phyloP scores from a whole-genome alignment of 2,113 vertebrate species.

The Etia nguti region DNA sequence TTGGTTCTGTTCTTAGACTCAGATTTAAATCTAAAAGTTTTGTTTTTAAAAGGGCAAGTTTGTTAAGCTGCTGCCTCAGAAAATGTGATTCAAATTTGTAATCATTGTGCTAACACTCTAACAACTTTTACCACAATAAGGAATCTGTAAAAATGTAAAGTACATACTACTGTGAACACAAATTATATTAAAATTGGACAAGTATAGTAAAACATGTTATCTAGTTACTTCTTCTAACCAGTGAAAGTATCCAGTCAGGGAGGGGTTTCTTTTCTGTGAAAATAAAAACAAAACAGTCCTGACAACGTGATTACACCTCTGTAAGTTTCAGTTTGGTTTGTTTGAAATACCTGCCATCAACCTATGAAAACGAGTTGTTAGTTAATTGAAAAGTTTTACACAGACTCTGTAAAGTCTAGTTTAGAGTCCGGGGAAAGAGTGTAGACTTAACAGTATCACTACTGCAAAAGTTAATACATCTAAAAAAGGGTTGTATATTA shows the following conservation, averaged over 20 bases:
- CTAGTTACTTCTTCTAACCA: not conserved
- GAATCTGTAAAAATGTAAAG: not conserved
- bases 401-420: not conserved
- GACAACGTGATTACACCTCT: rapidly evolving
- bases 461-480: not conserved
- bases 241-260: rapidly evolving
- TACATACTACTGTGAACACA: not conserved
- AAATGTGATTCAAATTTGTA: not conserved
- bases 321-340: not conserved
- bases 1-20: not conserved
- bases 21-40: rapidly evolving
- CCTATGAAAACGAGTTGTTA: not conserved
- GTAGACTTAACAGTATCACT: not conserved
- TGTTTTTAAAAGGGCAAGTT: rapidly evolving
- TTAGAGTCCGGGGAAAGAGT: not conserved
- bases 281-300: not conserved
- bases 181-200: not conserved
- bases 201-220: not conserved
- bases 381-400: not conserved
- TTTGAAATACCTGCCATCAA: not conserved
- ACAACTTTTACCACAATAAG: not conserved
- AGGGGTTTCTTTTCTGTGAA: not conserved
- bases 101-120: not conserved
- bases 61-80: rapidly evolving
- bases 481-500: rapidly evolving